Conservation (phyloP, 2,888 invertebrate genomes). For the Plebejus argus region DNA sequence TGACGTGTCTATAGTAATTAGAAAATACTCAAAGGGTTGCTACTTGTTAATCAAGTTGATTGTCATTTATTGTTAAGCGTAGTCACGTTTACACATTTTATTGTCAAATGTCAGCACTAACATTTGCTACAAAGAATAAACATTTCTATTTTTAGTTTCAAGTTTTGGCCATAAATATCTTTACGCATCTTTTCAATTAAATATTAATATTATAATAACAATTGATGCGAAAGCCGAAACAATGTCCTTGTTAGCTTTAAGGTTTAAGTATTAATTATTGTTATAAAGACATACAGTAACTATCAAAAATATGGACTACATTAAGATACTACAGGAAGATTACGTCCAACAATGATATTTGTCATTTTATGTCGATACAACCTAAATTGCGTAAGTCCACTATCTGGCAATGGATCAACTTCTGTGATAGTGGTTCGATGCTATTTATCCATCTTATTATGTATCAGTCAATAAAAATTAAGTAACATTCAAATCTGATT, state of each 20-base stretch:
- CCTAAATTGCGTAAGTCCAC: not conserved
- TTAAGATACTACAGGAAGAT: no score
- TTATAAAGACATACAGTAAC: no score
- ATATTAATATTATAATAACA: no score
- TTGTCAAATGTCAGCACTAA: not conserved
- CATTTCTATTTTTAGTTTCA: not conserved
- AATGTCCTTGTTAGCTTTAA: no score
- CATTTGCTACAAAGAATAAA: not conserved
- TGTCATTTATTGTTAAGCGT: not conserved
- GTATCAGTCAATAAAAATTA: not conserved
- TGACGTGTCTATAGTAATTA: not conserved
- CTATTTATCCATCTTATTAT: no score
- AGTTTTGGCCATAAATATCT: not conserved
- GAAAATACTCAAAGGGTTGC: not conserved
- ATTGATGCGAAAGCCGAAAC: no score
- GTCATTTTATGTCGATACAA: no score
- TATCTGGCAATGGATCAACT: not conserved
- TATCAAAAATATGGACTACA: no score
- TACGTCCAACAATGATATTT: no score
- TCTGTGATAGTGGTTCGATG: not conserved
- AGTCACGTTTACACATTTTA: not conserved
- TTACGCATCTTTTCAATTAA: not conserved
- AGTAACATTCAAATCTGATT: not conserved
- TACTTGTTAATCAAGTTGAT: not conserved
- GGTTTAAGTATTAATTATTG: no score